A percentile compares a stretch with the other conserved stretches of the same genome.
Evolutionary conservation across 2,797 vertebrate genomes (phyloP).

Genomic region (Myoxocephalus aenaeus): DNA sequence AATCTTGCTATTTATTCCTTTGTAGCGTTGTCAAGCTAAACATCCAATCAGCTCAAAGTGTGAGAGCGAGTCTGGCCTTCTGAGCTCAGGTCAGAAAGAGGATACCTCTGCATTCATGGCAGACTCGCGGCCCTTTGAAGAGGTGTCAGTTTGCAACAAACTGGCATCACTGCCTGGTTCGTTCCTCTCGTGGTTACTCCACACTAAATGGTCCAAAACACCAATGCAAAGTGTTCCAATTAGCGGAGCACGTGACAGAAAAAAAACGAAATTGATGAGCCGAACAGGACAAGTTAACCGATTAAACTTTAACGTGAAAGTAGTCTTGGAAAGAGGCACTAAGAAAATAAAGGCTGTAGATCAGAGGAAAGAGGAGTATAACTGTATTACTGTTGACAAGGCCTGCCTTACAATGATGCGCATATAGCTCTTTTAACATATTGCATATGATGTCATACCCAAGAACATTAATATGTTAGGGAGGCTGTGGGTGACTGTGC

Average conservation of each 20-base stretch:
- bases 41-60: slow-evolving; percentile 50
- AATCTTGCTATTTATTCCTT: slow-evolving; percentile 29
- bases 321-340: slow-evolving; percentile 25
- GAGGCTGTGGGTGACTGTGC: slow-evolving; percentile 14
- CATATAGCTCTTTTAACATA: slow-evolving; percentile 43
- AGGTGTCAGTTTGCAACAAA: slow-evolving; percentile 72
- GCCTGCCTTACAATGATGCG: slow-evolving; percentile 21
- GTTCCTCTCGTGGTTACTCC: slow-evolving; percentile 60
- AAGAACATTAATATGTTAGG: slow-evolving; percentile 30
- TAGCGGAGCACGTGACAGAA: slow-evolving; percentile 23
- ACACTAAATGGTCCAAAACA: slow-evolving; percentile 65
- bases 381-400: slow-evolving; percentile 29
- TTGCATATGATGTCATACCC: slow-evolving; percentile 40
- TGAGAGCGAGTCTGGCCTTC: slow-evolving; percentile 50
- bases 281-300: slow-evolving; percentile 5
- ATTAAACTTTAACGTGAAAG: slow-evolving; percentile 24
- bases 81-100: slow-evolving; percentile 69
- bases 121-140: slow-evolving; percentile 73
- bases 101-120: slow-evolving; percentile 65
- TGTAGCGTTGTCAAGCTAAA: slow-evolving; percentile 30
- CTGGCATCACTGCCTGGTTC: slow-evolving; percentile 63
- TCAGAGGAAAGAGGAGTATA: slow-evolving; percentile 16
- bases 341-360: slow-evolving; percentile 13
- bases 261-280: slow-evolving; percentile 28
- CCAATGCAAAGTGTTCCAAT: slow-evolving; percentile 52